A percentile compares a stretch with the other conserved stretches of the same genome.
These are phyloP conservation scores for Drosophila elegans DNA, from an alignment of 1,140 invertebrate species.

Conservation along the genomic window DNA sequence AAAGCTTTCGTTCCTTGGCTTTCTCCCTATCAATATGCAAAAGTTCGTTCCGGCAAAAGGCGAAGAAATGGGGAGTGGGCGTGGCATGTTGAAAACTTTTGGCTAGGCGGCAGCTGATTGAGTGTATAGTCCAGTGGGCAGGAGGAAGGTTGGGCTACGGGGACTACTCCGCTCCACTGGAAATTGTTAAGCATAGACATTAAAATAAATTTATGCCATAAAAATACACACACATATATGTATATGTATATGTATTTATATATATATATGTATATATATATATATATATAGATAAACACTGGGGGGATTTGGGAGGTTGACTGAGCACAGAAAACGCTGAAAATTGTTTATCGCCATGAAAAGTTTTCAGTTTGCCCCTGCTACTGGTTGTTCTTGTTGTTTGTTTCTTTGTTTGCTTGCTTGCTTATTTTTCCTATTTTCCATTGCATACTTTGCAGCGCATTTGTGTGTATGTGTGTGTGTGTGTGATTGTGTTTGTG, in stretches of 20 bases:
- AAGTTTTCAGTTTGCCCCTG: slow-evolving; percentile 60
- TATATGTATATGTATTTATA: slow-evolving; percentile 4
- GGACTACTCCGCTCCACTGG: slow-evolving; percentile 32
- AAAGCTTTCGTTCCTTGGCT: slow-evolving; percentile 33
- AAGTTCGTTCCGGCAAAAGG: slow-evolving; percentile 38
- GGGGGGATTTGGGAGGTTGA: slow-evolving; percentile 2
- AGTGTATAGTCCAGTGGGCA: slow-evolving; percentile 45
- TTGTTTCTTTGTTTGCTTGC: slow-evolving; percentile 35
- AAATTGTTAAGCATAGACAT: slow-evolving; percentile 81
- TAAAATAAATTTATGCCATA: slow-evolving; percentile 82
- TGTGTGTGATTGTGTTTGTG: slow-evolving; percentile 16
- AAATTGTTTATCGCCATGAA: slow-evolving; percentile 78
- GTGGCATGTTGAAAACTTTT: slow-evolving; percentile 53
- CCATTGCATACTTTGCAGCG: slow-evolving; percentile 53
- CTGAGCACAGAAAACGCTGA: slow-evolving; percentile 44
- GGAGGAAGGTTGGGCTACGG: neutral
- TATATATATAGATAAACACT: neutral
- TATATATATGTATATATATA: slow-evolving; percentile 12
- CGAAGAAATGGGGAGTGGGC: slow-evolving; percentile 12
- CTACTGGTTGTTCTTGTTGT: slow-evolving; percentile 25
- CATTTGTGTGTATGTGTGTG: slow-evolving; percentile 9
- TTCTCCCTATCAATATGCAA: slow-evolving; percentile 76
- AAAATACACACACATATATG: slow-evolving; percentile 37
- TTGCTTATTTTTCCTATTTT: slow-evolving; percentile 53
- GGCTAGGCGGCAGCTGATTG: slow-evolving; percentile 62